Evolutionary conservation across 2,797 vertebrate genomes (phyloP).

Genomic region (Erethizon dorsatum): DNA sequence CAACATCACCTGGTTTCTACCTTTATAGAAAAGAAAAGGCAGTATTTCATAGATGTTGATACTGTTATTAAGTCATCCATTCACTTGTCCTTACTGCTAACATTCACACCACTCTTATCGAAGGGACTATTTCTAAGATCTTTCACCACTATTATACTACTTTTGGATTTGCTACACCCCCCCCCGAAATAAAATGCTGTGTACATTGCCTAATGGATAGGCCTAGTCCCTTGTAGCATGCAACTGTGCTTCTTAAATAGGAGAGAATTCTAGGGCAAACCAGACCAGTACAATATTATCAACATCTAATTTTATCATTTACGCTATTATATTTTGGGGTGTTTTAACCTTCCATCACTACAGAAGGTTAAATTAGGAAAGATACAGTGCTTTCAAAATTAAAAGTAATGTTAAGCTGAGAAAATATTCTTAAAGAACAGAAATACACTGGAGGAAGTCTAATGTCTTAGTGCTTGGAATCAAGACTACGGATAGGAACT

Average conservation of each 20-base stretch:
- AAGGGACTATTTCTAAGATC: not conserved
- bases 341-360: not conserved
- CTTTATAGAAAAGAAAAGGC: not conserved
- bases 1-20: not conserved
- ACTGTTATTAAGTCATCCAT: not conserved
- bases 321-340: not conserved
- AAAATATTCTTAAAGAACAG: not conserved
- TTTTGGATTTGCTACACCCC: not conserved
- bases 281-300: not conserved
- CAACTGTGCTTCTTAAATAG: not conserved
- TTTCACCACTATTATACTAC: not conserved
- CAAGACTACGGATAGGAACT: not conserved
- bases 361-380: not conserved
- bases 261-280: not conserved
- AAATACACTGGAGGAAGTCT: not conserved
- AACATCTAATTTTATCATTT: constrained; percentile 5
- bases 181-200: not conserved
- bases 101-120: not conserved
- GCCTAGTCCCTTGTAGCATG: not conserved
- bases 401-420: not conserved
- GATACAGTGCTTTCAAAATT: not conserved
- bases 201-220: not conserved
- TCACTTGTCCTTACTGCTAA: not conserved
- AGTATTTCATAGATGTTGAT: not conserved
- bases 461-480: not conserved